Evolutionary conservation across 2,888 invertebrate genomes (phyloP), one percentile per base, ranked within the genome.

Genomic region (Drosophila hawaiiensis): DNA sequence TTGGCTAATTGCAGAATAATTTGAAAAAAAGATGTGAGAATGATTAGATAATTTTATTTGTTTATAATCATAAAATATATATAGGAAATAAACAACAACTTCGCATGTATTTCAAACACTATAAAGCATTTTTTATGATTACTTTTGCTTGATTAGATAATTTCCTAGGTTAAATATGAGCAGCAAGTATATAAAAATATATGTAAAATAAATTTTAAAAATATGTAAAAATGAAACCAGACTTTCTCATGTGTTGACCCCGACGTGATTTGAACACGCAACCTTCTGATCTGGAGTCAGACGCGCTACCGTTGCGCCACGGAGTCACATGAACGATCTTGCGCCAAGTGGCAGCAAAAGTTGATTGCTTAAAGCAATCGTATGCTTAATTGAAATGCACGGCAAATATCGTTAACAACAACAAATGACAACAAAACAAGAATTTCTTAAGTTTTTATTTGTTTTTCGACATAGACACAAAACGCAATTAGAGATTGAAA

Each of bases 211-310:
- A 29, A 33, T 1, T 1, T 10, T 10, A 31, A 28, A 55, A 25
- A 31, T 49, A 16, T 29, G 5, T 54, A 68, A 68, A 54, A 47
- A 22, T 4, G 10, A 35, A 37, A 35, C 0, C 2, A 50, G 33
- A 14, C 16, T 7, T 19, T 7, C 22, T 0, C 1, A 0, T 25
- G 9, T 41, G 4, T 47, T 82, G 82, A 82, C 82, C 82, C 82
- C 82, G 82, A 82, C 82, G 82, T 82, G 82, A 82, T 82, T 82
- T 82, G 82, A 82, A 82, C 82, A 82, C 82, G 84, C 82, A 82
- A 83, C 82, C 82, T 82, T 82, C 82, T 84, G 82, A 82, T 82
- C 82, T 82, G 82, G 82, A 82, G 82, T 82, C 82, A 84, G 82
- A 82, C 82, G 82, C 82, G 82, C 82, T 82, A 82, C 82, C 82